Conservation (phyloP, 1,140 invertebrate species). For the Drosophila nebulosa region DNA sequence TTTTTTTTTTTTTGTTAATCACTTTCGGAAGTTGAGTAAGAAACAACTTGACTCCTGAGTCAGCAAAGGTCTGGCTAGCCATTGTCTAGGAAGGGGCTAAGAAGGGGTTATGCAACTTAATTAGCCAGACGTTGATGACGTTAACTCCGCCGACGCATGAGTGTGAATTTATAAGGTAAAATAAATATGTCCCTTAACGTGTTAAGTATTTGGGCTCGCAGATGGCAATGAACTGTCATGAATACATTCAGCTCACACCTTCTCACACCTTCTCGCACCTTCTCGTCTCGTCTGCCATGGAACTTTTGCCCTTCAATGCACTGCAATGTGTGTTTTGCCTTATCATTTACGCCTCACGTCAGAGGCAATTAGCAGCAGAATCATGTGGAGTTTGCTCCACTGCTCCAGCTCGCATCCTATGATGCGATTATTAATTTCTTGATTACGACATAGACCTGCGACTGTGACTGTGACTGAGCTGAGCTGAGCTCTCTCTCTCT, state of each 20-base stretch:
- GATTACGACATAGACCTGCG: constrained; percentile 44
- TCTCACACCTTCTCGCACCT: constrained; percentile 46
- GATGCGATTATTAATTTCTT: constrained; percentile 78
- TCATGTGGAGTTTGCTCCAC: constrained; percentile 7
- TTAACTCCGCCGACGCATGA: neutral
- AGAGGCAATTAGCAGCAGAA: constrained; percentile 68
- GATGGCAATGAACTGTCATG: constrained; percentile 62
- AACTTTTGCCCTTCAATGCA: neutral
- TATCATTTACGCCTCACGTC: constrained; percentile 75
- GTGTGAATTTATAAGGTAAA: constrained; percentile 39
- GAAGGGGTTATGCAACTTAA: constrained; percentile 27
- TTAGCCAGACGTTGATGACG: constrained; percentile 15
- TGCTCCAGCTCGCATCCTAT: constrained; percentile 40
- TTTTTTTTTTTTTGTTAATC: constrained; percentile 39
- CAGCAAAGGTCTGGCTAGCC: constrained; percentile 24
- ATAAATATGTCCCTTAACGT: neutral
- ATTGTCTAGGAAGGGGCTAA: constrained; percentile 43
- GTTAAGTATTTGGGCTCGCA: constrained; percentile 1
- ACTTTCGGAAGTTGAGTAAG: constrained; percentile 65
- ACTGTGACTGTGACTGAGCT: neutral
- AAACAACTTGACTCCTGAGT: constrained; percentile 24
- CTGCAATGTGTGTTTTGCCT: constrained; percentile 6
- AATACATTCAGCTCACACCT: constrained; percentile 44
- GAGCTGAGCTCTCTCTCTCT: neutral
- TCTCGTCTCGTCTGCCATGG: constrained; percentile 17